A percentile compares a stretch with the other conserved stretches of the same genome.
These are phyloP conservation scores for Thryonomys swinderianus DNA, from an alignment of 2,113 vertebrate species.

Conservation along the genomic window DNA sequence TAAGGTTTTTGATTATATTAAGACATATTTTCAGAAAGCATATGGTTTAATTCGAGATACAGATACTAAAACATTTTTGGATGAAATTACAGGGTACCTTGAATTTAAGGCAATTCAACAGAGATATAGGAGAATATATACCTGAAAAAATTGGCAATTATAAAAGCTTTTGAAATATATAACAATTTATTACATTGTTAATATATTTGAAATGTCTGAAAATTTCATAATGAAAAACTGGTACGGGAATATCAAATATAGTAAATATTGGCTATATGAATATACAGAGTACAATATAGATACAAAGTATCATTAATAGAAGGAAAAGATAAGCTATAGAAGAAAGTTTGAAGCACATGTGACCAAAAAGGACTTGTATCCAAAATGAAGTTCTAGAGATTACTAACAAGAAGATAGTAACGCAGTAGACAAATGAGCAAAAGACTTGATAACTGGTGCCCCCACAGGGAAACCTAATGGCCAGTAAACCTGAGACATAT, in stretches of 20 bases:
- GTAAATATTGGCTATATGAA: not conserved
- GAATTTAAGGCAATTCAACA: not conserved
- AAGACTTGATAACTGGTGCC: not conserved
- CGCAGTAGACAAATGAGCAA: not conserved
- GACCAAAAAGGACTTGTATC: not conserved
- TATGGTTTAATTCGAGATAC: not conserved
- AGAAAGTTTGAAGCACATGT: not conserved
- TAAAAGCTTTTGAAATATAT: not conserved
- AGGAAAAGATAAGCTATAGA: not conserved
- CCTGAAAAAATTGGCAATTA: not conserved
- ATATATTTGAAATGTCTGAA: not conserved
- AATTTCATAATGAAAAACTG: not conserved
- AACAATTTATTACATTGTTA: not conserved
- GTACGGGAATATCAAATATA: not conserved
- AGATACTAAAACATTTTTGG: not conserved
- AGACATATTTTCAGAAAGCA: not conserved
- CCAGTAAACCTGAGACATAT: not conserved
- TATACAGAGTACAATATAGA: not conserved
- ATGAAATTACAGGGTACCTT: not conserved
- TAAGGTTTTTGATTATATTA: not conserved
- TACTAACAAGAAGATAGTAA: not conserved
- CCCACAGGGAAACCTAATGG: not conserved
- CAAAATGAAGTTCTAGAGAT: not conserved
- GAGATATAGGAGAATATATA: not conserved
- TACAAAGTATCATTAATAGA: conserved; percentile 17